Conservation (phyloP, 2,888 invertebrate genomes). For the Timandra comae region DNA sequence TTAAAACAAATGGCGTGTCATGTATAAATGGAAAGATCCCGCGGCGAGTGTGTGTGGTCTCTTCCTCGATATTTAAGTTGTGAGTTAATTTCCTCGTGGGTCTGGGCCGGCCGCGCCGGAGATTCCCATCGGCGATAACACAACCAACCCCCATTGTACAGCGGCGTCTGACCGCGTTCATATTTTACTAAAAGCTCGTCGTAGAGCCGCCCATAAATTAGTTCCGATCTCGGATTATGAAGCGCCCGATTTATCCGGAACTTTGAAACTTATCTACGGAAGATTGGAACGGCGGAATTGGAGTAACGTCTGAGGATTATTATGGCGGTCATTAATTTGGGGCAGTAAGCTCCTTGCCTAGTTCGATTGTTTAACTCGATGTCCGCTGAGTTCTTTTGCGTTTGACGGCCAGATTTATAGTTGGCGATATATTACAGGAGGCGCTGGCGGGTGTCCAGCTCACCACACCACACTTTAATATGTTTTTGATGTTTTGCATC, state of each 20-base stretch:
- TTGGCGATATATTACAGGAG: slow-evolving; percentile 24
- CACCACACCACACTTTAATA: slow-evolving; percentile 7
- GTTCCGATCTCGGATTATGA: slow-evolving; percentile 26
- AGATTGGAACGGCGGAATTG: slow-evolving; percentile 25
- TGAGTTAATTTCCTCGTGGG: slow-evolving; percentile 18
- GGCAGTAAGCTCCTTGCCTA: slow-evolving; percentile 24
- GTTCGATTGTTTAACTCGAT: slow-evolving; percentile 22
- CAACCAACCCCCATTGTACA: slow-evolving; percentile 31
- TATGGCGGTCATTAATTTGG: slow-evolving; percentile 31
- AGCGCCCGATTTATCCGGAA: slow-evolving; percentile 25
- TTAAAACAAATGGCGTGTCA: no score
- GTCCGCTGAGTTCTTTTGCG: slow-evolving; percentile 19
- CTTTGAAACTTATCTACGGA: slow-evolving; percentile 25
- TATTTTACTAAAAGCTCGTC: slow-evolving; percentile 43
- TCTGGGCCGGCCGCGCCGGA: slow-evolving; percentile 12
- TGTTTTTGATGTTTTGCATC: slow-evolving; percentile 17
- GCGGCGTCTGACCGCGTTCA: slow-evolving; percentile 26
- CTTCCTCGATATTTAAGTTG: slow-evolving; percentile 19
- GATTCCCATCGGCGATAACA: slow-evolving; percentile 33
- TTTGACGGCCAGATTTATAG: slow-evolving; percentile 23
- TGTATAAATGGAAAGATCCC: no score
- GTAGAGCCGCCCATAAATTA: slow-evolving; percentile 24
- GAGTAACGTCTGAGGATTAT: slow-evolving; percentile 27
- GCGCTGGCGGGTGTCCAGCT: slow-evolving; percentile 24
- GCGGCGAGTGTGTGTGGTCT: not conserved